Conservation (phyloP, 2,797 vertebrate genomes). For the Nannoperca australis region DNA sequence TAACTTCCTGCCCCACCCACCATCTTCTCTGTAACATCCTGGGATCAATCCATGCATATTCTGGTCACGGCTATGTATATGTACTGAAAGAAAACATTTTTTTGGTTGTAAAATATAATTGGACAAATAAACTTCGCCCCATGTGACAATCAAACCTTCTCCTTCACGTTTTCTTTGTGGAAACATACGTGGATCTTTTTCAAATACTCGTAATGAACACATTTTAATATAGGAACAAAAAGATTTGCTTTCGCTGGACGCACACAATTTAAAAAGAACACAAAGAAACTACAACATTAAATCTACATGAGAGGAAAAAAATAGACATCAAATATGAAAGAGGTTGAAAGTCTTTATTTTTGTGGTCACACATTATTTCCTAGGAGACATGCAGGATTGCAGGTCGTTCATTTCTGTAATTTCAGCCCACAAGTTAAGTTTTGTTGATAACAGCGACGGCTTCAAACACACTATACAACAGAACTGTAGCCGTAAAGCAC, state of each 20-base stretch:
- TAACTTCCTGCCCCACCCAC: constrained; percentile 42
- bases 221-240: background rate
- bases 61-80: constrained; percentile 72
- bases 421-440: constrained; percentile 72
- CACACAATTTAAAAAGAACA: background rate
- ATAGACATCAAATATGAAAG: constrained; percentile 15
- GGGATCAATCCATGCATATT: constrained; percentile 86
- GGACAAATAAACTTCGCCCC: constrained; percentile 84
- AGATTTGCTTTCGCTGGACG: background rate
- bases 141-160: constrained; percentile 77
- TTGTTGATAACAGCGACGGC: constrained; percentile 70
- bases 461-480: constrained; percentile 73
- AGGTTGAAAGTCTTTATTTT: constrained; percentile 84
- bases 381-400: constrained; percentile 85
- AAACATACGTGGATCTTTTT: background rate
- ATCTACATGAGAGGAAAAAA: background rate
- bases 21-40: constrained; percentile 84
- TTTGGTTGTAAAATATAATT: constrained; percentile 84
- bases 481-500: constrained; percentile 68
- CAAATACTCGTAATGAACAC: background rate
- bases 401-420: constrained; percentile 72
- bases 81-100: constrained; percentile 61
- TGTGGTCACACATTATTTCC: constrained; percentile 79
- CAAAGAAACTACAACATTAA: background rate
- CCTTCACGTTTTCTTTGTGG: constrained; percentile 36